Conservation (phyloP, 2,113 vertebrate genomes). For the Paralichthys olivaceus region DNA sequence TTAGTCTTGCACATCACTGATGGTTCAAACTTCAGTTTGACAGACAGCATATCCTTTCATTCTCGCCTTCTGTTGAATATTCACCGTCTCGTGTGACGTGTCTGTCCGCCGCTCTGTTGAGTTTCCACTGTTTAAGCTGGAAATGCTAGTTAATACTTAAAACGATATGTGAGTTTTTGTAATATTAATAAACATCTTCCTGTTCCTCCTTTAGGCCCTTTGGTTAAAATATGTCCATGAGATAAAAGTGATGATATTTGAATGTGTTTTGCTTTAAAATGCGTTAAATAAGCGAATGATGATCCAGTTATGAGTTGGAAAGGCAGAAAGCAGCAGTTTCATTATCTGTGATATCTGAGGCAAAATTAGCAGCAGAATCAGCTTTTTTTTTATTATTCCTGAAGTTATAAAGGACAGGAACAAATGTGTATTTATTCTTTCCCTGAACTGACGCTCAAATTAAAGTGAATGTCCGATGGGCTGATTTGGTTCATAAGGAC, state of each 20-base stretch:
- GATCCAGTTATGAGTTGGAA: not conserved
- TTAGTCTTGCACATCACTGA: no score
- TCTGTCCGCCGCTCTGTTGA: not conserved
- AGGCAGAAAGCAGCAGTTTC: not conserved
- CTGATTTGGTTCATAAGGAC: no score
- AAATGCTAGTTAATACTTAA: not conserved
- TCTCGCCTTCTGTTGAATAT: not conserved
- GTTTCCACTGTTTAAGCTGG: not conserved
- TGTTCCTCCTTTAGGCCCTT: not conserved
- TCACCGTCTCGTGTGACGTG: not conserved
- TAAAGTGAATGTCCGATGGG: no score
- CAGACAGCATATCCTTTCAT: not conserved
- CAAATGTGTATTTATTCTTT: not conserved
- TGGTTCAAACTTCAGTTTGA: constrained; percentile 6
- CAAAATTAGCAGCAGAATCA: not conserved
- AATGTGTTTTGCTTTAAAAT: not conserved
- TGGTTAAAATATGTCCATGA: not conserved
- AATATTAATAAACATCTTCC: not conserved
- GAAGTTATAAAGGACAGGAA: no score
- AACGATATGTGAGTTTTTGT: no score
- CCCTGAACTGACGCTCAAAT: not conserved
- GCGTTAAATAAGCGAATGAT: no score
- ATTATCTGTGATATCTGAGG: no score
- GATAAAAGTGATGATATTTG: not conserved
- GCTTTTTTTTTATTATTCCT: no score